phyloP scores from a whole-genome alignment of 2,888 invertebrate species.

The Torymus aiolomorphi region DNA sequence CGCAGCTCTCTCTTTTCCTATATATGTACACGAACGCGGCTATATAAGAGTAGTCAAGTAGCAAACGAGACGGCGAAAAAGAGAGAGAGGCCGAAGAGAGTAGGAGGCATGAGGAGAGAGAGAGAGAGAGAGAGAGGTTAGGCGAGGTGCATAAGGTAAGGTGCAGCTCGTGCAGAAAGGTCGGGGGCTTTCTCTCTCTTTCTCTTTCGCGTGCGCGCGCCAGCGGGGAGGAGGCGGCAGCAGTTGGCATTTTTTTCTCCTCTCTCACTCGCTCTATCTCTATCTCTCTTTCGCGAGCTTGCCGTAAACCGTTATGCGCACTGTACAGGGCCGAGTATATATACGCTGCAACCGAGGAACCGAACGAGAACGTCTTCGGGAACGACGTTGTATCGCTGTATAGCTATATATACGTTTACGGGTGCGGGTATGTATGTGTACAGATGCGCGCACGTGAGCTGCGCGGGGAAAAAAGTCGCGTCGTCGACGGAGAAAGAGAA shows the following conservation, averaged over 20 bases:
- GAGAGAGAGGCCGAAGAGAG: not conserved
- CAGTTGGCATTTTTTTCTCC: slow-evolving; percentile 59
- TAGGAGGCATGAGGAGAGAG: not conserved
- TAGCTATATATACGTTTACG: not conserved
- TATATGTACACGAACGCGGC: not conserved
- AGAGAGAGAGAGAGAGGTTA: slow-evolving; percentile 19
- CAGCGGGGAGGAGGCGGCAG: slow-evolving; percentile 56
- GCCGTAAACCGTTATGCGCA: slow-evolving; percentile 64
- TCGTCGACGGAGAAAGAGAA: too few species aligned
- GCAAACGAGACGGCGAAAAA: slow-evolving; percentile 6
- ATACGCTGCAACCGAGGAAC: slow-evolving; percentile 15
- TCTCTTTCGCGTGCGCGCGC: slow-evolving; percentile 56
- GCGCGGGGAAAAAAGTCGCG: slow-evolving; percentile 6
- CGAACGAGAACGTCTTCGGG: slow-evolving; percentile 33
- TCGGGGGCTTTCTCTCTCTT: slow-evolving; percentile 28
- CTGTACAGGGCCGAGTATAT: not conserved
- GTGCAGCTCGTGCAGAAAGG: slow-evolving; percentile 51
- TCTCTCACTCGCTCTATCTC: slow-evolving; percentile 26
- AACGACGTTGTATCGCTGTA: not conserved
- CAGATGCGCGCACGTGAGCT: not conserved
- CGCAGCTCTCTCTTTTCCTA: slow-evolving; percentile 5
- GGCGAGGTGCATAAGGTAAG: slow-evolving; percentile 45
- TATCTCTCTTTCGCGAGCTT: slow-evolving; percentile 57
- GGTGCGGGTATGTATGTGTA: not conserved
- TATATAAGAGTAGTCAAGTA: slow-evolving; percentile 21